These are phyloP conservation scores for Volucella inflata DNA, from an alignment of 2,888 invertebrate genomes.

Conservation along the genomic window DNA sequence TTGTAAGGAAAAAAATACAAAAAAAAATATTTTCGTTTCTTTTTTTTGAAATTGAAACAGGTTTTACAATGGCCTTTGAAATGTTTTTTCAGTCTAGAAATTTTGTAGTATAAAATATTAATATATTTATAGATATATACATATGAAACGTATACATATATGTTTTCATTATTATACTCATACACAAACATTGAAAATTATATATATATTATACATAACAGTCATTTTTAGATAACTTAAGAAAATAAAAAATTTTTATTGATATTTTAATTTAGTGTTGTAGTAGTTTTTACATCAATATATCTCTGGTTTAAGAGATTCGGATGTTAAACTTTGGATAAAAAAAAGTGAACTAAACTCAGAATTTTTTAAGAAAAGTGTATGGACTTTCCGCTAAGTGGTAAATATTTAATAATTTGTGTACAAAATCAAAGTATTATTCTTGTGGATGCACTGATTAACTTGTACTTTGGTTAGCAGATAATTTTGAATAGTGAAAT, in stretches of 20 bases:
- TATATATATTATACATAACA: slow-evolving; percentile 26
- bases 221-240: background rate
- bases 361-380: background rate
- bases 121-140: slow-evolving; percentile 44
- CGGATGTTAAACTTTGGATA: slow-evolving; percentile 23
- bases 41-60: slow-evolving; percentile 60
- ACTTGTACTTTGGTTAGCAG: too few species aligned
- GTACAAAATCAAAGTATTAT: slow-evolving; percentile 9
- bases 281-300: slow-evolving; percentile 34
- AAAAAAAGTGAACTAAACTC: slow-evolving; percentile 41
- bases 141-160: slow-evolving; percentile 28
- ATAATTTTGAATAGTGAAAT: too few species aligned
- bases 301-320: slow-evolving; percentile 21
- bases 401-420: background rate
- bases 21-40: slow-evolving; percentile 3
- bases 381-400: background rate
- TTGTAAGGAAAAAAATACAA: background rate
- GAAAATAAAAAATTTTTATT: background rate
- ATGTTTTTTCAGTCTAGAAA: slow-evolving; percentile 27
- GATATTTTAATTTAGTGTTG: slow-evolving; percentile 11
- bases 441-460: background rate
- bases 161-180: slow-evolving; percentile 38
- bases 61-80: slow-evolving; percentile 67
- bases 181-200: slow-evolving; percentile 20
- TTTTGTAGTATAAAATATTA: slow-evolving; percentile 36